Conservation (phyloP, 1,140 invertebrate genomes). For the Ganaspis sp. region DNA sequence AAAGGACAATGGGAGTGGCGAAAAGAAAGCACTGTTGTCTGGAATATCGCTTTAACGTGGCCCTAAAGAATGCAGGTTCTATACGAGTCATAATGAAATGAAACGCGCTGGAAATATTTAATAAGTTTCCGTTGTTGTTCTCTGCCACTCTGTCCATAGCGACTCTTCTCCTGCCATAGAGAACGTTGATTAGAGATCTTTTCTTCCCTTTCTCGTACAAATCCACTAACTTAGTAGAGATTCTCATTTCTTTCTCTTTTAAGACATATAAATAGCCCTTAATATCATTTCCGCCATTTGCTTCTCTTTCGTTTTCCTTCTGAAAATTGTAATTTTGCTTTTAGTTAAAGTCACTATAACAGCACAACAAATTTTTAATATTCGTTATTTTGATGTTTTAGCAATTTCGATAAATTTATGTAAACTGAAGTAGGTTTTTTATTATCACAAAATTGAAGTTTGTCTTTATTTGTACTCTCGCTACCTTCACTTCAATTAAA, state of each 20-base stretch:
- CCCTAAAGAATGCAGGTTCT: constrained; percentile 55
- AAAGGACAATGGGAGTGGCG: not conserved
- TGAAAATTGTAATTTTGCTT: not conserved
- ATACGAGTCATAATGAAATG: constrained; percentile 60
- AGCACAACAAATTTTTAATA: too few relatives aligned
- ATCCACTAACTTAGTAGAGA: constrained; percentile 23
- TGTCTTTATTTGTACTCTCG: too few relatives aligned
- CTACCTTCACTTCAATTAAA: too few relatives aligned
- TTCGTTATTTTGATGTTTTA: too few relatives aligned
- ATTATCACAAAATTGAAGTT: too few relatives aligned
- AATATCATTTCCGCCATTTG: not conserved
- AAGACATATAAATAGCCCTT: not conserved
- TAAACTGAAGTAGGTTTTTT: too few relatives aligned
- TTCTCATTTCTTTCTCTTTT: constrained; percentile 9
- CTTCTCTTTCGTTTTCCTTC: not conserved
- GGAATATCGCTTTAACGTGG: constrained; percentile 49
- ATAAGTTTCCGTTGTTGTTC: constrained; percentile 59
- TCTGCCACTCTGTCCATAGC: constrained; percentile 25
- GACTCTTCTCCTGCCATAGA: constrained; percentile 55
- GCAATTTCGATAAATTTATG: too few relatives aligned
- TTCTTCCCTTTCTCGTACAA: constrained; percentile 31
- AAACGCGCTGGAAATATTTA: constrained; percentile 67
- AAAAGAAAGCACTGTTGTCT: constrained; percentile 5
- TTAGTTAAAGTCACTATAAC: too few relatives aligned
- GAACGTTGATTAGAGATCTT: constrained; percentile 56